Conservation (phyloP, 2,888 invertebrate genomes). For the Tineola bisselliella region DNA sequence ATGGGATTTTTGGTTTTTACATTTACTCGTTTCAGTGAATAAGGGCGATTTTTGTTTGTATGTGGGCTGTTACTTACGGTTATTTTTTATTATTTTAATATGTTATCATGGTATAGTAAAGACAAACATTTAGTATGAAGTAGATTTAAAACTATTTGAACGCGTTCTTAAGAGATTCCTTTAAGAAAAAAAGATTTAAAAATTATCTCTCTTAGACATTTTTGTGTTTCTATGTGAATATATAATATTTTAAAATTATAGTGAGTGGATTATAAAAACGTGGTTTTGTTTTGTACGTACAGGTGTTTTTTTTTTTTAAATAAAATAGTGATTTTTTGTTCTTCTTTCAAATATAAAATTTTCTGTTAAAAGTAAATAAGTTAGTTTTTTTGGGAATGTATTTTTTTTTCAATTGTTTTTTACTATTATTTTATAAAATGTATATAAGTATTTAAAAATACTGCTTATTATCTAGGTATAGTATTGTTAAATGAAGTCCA, state of each 20-base stretch:
- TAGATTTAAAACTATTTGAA: background rate
- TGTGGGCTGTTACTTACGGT: conserved; percentile 18
- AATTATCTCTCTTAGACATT: no score
- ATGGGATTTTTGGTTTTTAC: conserved; percentile 19
- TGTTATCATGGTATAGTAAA: conserved; percentile 62
- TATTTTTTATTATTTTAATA: conserved; percentile 21
- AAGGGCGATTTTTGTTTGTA: conserved; percentile 20
- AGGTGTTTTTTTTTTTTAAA: background rate
- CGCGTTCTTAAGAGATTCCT: background rate
- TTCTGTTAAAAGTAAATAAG: no score
- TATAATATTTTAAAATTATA: background rate
- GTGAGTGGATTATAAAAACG: background rate
- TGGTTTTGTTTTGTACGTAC: background rate
- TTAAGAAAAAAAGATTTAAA: no score
- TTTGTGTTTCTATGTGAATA: no score
- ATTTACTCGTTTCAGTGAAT: background rate
- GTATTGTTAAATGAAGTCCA: no score
- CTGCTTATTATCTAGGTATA: no score
- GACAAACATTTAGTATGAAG: conserved; percentile 28
- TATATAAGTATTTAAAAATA: no score
- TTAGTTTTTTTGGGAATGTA: no score
- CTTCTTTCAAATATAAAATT: no score
- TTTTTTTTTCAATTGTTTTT: no score
- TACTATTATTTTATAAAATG: no score
- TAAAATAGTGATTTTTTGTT: background rate